Conservation (phyloP, 2,113 vertebrate genomes). For the Toxotes chatareus region DNA sequence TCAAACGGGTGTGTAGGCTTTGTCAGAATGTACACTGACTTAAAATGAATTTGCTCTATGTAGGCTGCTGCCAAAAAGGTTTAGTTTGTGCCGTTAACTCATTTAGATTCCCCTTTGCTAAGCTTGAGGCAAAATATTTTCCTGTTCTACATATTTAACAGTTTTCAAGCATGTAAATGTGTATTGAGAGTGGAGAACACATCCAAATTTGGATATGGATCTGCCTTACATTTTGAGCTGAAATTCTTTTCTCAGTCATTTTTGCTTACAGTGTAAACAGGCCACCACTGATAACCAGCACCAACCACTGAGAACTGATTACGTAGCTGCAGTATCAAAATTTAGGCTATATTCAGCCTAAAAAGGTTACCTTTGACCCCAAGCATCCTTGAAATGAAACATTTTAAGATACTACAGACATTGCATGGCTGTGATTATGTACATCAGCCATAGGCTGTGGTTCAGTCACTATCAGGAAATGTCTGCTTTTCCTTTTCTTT, state of each 20-base stretch:
- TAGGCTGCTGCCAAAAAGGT: background rate
- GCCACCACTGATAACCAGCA: background rate
- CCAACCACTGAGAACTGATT: background rate
- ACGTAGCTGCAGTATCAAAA: background rate
- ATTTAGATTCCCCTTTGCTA: background rate
- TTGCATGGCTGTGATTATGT: background rate
- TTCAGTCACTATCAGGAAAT: constrained; percentile 1
- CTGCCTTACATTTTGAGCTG: background rate
- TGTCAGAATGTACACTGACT: constrained; percentile 6
- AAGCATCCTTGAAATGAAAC: background rate
- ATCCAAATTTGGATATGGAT: constrained; percentile 2
- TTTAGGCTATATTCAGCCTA: too few species aligned
- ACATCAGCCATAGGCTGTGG: background rate
- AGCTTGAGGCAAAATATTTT: constrained; percentile 3
- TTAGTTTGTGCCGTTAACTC: background rate
- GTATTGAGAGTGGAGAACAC: background rate
- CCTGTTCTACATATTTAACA: background rate
- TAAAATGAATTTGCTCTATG: constrained; percentile 10
- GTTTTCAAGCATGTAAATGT: background rate
- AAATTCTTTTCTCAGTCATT: background rate
- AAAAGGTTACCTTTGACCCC: background rate
- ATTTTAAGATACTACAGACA: background rate
- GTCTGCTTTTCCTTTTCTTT: constrained; percentile 4
- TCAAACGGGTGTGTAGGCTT: constrained; percentile 24
- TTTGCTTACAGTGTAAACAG: background rate